A percentile compares a stretch with the other conserved stretches of the same genome.
phyloP scores from a whole-genome alignment of 2,888 invertebrate species.

The Chromoteleia sp. region DNA sequence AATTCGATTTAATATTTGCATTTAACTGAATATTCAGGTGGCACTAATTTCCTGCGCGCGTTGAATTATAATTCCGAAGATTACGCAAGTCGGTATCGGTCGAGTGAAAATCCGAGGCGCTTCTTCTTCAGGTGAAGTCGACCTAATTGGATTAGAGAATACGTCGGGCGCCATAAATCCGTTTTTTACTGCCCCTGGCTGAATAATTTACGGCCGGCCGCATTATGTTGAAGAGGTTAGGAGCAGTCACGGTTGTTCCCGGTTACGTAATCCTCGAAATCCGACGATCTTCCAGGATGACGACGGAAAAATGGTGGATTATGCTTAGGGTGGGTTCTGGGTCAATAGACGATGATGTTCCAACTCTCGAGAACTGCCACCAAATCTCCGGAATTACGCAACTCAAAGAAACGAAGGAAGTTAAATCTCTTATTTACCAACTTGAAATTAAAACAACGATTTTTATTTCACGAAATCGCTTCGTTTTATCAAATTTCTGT shows the following conservation, averaged over 20 bases:
- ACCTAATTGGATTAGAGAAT: slow-evolving; percentile 59
- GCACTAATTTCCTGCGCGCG: slow-evolving; percentile 40
- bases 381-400: no score
- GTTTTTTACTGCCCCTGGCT: slow-evolving; percentile 39
- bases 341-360: slow-evolving; percentile 34
- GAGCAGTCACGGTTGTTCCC: slow-evolving; percentile 25
- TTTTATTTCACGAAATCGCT: no score
- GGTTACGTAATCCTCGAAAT: slow-evolving; percentile 34
- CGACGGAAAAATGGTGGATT: slow-evolving; percentile 12
- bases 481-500: no score
- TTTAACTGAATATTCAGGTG: slow-evolving; percentile 43
- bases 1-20: slow-evolving; percentile 52
- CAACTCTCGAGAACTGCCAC: background rate
- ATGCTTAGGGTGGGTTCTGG: slow-evolving; percentile 12
- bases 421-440: no score
- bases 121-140: slow-evolving; percentile 42
- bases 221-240: slow-evolving; percentile 24
- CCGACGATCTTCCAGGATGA: slow-evolving; percentile 9
- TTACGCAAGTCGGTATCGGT: slow-evolving; percentile 29
- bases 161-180: slow-evolving; percentile 52
- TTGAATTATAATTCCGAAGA: slow-evolving; percentile 43
- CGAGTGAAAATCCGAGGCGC: slow-evolving; percentile 37
- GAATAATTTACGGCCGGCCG: slow-evolving; percentile 42
- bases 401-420: no score
- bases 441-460: no score